Conservation (phyloP, 2,797 vertebrate genomes). For the Sebastes steindachneri region DNA sequence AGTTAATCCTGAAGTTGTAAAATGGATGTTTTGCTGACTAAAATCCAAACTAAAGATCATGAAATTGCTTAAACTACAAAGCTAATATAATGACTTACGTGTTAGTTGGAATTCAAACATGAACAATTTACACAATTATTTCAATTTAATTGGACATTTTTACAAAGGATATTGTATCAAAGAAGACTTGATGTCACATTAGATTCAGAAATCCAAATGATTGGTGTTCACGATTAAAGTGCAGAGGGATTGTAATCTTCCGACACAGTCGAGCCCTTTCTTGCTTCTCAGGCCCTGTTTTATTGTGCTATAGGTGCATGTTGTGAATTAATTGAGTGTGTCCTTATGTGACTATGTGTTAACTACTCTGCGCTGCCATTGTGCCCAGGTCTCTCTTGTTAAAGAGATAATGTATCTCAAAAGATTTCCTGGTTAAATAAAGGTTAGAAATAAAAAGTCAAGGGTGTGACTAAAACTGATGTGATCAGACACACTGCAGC, state of each 20-base stretch:
- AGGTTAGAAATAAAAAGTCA: background rate
- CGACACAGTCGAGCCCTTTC: background rate
- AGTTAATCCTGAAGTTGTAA: background rate
- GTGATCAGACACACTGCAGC: background rate
- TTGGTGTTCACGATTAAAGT: background rate
- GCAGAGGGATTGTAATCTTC: background rate
- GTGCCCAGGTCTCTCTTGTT: background rate
- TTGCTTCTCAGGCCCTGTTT: background rate
- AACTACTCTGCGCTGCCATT: background rate
- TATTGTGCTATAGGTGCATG: background rate
- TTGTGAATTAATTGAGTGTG: background rate
- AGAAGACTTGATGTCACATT: background rate
- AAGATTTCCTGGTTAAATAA: background rate
- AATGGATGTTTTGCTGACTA: background rate
- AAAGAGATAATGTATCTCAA: background rate
- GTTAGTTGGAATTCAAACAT: background rate
- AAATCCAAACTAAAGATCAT: background rate
- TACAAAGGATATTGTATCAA: background rate
- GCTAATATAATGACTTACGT: background rate
- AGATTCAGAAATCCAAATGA: background rate
- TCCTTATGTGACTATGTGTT: background rate
- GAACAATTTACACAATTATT: background rate
- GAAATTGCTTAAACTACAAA: background rate
- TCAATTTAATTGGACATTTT: background rate
- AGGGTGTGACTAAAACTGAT: background rate